Evolutionary conservation across 1,140 invertebrate species (phyloP), one percentile per base, ranked within the genome.

Genomic region (Leptestheria dahalacensis): DNA sequence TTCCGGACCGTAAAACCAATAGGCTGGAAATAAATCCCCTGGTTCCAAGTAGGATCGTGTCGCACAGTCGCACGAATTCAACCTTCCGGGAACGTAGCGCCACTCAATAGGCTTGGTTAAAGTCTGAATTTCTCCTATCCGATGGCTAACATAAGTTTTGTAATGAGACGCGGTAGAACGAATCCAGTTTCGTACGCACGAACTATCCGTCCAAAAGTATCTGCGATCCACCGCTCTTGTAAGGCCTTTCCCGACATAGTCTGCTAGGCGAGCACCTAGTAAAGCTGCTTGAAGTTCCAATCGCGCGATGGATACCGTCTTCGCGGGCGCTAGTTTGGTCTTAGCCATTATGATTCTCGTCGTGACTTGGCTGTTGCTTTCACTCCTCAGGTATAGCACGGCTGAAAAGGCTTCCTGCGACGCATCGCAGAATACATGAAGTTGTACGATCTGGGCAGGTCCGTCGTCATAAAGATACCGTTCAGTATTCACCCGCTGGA

Each of bases 131-230:
- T 53, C 51, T 1, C 51, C 51, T 2, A 28, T 53, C 1, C 51
- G 51, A 15, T 25, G 12, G 18, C 21, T 23, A 15, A 53, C 51
- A 6, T 26, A 53, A 10, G 18, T 20, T 28, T 26, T 53, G 51
- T 53, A 53, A 9, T 53, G 18, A 0, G 51, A 20, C 24, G 24
- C 18, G 4, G 2, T 20, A 24, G 51, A 53, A 4, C 51, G 18
- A 0, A 53, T n/a, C 51, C 24, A 53, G 28, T 25, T 25, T 3
- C 51, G 18, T 0, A 53, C 51, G 9, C 51, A 26, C 1, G 51
- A 53, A 0, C 18, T 21, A n/a, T 53, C 51, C 23, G 54, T 64
- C 62, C 63, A 67, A 33, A 56, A 64, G 20, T 49, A 10, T 11
- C 15, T 24, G 33, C 26, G 3, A 12, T 51, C 0, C 6, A 64